Percentiles rank a stretch among this genome's conserved stretches.
Conservation (phyloP, 2,113 vertebrate species). For the Spheniscus mendiculus region DNA sequence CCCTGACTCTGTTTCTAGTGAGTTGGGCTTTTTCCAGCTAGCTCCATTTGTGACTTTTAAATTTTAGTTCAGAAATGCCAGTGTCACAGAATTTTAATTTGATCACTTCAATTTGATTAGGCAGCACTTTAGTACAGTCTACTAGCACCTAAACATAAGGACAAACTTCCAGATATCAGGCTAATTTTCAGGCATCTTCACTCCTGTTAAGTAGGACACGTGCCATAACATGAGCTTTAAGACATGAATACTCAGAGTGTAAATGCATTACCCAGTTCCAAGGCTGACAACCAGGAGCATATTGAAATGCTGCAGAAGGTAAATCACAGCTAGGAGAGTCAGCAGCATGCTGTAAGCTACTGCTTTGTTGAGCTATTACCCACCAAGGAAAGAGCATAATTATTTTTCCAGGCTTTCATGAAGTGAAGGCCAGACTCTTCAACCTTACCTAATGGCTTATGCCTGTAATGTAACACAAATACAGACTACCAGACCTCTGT, state of each 20-base stretch:
- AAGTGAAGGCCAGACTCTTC: neutral
- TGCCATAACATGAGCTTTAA: neutral
- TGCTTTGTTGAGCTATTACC: neutral
- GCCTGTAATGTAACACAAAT: neutral
- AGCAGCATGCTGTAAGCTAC: neutral
- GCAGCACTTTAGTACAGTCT: neutral
- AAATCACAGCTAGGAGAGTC: neutral
- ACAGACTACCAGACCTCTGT: neutral
- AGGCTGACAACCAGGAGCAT: neutral
- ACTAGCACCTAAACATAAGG: neutral
- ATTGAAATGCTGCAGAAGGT: neutral
- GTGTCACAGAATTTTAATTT: neutral
- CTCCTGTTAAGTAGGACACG: fast-evolving
- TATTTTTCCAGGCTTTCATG: neutral
- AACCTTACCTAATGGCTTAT: neutral
- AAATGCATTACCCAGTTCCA: neutral
- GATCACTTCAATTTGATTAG: neutral
- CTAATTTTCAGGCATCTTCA: neutral
- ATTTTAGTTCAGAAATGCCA: neutral
- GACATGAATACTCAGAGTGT: neutral
- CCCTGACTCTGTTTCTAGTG: neutral
- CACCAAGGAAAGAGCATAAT: neutral
- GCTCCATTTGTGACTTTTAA: neutral
- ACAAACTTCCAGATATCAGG: neutral
- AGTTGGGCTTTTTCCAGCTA: neutral